phyloP scores from a whole-genome alignment of 2,797 vertebrate species.

The Sebastes variabilis region DNA sequence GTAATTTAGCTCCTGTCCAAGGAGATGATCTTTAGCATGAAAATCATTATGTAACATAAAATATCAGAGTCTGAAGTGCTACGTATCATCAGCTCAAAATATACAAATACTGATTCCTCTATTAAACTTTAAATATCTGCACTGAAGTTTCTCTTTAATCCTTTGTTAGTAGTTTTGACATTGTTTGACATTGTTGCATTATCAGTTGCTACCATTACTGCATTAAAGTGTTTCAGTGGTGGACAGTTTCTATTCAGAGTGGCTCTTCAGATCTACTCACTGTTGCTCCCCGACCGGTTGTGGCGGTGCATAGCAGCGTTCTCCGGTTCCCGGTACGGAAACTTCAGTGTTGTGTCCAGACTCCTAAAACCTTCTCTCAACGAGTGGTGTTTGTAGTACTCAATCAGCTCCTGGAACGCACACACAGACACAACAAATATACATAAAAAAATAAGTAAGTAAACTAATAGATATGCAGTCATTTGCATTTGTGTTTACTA shows the following conservation, averaged over 20 bases:
- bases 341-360: constrained; percentile 94
- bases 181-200: not conserved
- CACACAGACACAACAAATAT: constrained; percentile 7
- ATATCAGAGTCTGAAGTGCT: not conserved
- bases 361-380: constrained; percentile 95
- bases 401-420: constrained; percentile 89
- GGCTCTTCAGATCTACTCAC: constrained; percentile 80
- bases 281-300: constrained; percentile 82
- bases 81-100: not conserved
- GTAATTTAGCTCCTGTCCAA: not conserved
- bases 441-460: not conserved
- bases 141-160: not conserved
- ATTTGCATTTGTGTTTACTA: not conserved
- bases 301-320: constrained; percentile 81
- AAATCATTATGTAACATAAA: not conserved
- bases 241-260: not conserved
- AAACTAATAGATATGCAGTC: not conserved
- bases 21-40: not conserved
- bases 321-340: constrained; percentile 91
- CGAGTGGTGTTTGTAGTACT: constrained; percentile 97
- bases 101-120: not conserved
- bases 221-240: not conserved
- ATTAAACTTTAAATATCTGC: not conserved
- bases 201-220: not conserved
- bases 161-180: not conserved